Evolutionary conservation across 2,888 invertebrate species (phyloP).

Genomic region (Andrena dorsata): DNA sequence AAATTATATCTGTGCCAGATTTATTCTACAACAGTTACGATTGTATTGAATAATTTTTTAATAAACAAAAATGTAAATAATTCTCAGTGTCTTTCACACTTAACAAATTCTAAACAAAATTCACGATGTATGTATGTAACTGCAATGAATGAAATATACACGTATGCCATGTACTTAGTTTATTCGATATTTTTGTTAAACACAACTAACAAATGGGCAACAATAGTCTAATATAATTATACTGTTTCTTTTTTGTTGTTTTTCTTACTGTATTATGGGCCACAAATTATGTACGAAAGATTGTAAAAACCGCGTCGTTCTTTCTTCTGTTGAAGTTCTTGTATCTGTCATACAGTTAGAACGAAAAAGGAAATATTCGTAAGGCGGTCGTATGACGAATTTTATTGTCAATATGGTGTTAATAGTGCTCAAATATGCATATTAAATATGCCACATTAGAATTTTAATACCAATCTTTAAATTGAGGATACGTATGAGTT

Average conservation of each 20-base stretch:
- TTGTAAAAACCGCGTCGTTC: not conserved
- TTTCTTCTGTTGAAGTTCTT: not conserved
- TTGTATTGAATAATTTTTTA: slow-evolving; percentile 72
- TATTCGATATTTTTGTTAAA: slow-evolving; percentile 52
- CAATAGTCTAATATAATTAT: slow-evolving; percentile 35
- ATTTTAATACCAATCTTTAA: slow-evolving; percentile 39
- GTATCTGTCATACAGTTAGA: not conserved
- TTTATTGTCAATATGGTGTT: slow-evolving; percentile 57
- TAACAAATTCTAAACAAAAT: slow-evolving; percentile 52
- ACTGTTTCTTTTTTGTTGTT: slow-evolving; percentile 39
- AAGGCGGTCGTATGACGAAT: slow-evolving; percentile 37
- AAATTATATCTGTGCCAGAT: slow-evolving; percentile 75
- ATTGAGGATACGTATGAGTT: slow-evolving; percentile 11
- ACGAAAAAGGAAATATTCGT: not conserved
- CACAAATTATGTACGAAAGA: not conserved
- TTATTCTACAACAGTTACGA: slow-evolving; percentile 67
- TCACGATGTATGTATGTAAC: slow-evolving; percentile 41
- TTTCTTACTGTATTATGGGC: slow-evolving; percentile 27
- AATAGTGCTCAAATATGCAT: slow-evolving; percentile 60
- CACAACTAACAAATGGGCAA: slow-evolving; percentile 40
- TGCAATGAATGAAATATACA: slow-evolving; percentile 37
- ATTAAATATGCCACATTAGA: slow-evolving; percentile 37
- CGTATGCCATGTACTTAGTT: slow-evolving; percentile 64
- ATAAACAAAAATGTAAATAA: slow-evolving; percentile 73
- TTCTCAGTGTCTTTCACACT: slow-evolving; percentile 58